Evolutionary conservation across 2,888 invertebrate genomes (phyloP), one percentile per base, ranked within the genome.

Genomic region (Lymantria monacha): DNA sequence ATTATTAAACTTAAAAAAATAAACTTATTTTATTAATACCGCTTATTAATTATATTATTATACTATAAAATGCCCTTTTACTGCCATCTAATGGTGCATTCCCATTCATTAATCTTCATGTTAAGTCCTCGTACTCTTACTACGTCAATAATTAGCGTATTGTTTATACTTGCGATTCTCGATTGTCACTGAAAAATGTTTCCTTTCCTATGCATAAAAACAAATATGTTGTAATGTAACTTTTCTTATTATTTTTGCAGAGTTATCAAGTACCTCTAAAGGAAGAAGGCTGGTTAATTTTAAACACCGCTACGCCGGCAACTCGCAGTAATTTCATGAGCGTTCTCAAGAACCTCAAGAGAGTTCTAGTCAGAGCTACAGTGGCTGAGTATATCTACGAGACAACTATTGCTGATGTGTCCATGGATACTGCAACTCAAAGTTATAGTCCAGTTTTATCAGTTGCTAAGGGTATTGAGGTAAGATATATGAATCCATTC

Each of bases 261-360:
- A 92, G 89, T 44, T 93, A 93, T 65, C 92, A 92, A 59, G 95
- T 96, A 0, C 93, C 92, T 0, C 76, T 97, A 30, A 92, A 92
- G 41, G 95, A 96, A 71, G 83, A 85, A 0, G 92, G 92, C 36
- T 97, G 97, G 97, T 80, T 58, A 48, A 60, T 80, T 5, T 63
- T 85, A 22, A 84, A 85, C 52, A 63, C 77, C 0, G 68, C 57
- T 0, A 68, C 66, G 1, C 77, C 79, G 0, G 87, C 78, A 0
- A 95, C 95, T 0, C 93, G 98, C 30, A 93, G 94, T 50, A 96
- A 98, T 74, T 93, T 99, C 55, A 93, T 99, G 92, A 95, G 93
- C 56, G 96, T 96, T 0, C 88, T 99, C 9, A 94, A 96, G 30
- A 96, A 96, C 69, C 84, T 99, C 10, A 95, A 97, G 67, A 93